Percentiles rank a stretch among this genome's conserved stretches.
phyloP scores from a whole-genome alignment of 2,888 invertebrate genomes.

The Andrena bicolor region DNA sequence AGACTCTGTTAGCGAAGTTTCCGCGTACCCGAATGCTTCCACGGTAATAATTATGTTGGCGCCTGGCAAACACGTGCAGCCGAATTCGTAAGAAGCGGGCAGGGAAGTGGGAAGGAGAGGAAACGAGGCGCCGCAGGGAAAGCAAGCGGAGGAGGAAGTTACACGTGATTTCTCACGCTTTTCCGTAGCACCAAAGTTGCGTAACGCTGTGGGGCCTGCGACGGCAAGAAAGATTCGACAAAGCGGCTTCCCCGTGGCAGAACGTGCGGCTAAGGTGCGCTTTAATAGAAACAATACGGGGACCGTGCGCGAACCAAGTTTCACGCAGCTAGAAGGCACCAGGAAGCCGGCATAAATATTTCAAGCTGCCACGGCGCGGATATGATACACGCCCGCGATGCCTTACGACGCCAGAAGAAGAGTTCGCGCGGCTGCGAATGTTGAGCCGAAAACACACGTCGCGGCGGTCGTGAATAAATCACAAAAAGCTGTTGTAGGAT shows the following conservation, averaged over 20 bases:
- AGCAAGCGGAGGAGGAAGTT: background rate
- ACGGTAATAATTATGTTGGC: no score
- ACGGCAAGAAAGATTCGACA: constrained; percentile 49
- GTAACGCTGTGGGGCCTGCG: background rate
- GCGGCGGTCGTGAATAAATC: constrained; percentile 46
- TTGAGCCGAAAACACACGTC: constrained; percentile 38
- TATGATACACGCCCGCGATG: constrained; percentile 40
- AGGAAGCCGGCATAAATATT: constrained; percentile 55
- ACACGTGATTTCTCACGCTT: constrained; percentile 19
- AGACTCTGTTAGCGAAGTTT: no score
- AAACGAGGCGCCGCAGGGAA: background rate
- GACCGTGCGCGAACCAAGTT: constrained; percentile 29
- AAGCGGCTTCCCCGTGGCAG: constrained; percentile 33
- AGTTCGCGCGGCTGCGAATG: constrained; percentile 16
- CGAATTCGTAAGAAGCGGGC: background rate
- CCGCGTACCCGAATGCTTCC: no score
- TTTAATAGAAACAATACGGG: constrained; percentile 58
- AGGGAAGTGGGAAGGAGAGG: background rate
- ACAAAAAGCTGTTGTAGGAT: constrained; percentile 25
- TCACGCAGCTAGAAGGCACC: constrained; percentile 37
- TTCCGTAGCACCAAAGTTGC: constrained; percentile 12
- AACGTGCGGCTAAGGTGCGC: constrained; percentile 39
- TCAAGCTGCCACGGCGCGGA: constrained; percentile 49
- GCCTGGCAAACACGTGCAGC: no score
- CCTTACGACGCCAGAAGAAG: constrained; percentile 39